Conservation (phyloP, 2,113 vertebrate species). For the Nothobranchius kuhntae region DNA sequence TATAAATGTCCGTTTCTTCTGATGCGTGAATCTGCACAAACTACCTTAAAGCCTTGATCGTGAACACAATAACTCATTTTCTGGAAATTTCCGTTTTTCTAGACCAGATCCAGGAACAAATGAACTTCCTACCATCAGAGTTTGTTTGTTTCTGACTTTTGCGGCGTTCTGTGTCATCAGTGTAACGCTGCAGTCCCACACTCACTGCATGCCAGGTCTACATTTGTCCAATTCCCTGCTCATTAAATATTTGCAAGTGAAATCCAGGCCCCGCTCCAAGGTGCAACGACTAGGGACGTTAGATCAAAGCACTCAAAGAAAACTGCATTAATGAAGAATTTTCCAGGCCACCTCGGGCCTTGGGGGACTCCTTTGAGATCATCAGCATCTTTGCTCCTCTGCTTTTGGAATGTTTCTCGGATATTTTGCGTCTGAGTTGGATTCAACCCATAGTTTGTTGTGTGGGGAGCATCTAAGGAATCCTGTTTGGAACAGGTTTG, state of each 20-base stretch:
- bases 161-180: neutral
- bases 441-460: conserved; percentile 14
- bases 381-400: conserved; percentile 7
- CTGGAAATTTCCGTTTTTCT: neutral
- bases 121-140: neutral
- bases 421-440: conserved; percentile 10
- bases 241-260: conserved; percentile 24
- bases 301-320: conserved; percentile 40
- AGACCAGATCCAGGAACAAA: conserved; percentile 5
- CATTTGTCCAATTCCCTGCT: conserved; percentile 7
- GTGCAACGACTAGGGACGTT: conserved; percentile 32
- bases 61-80: conserved; percentile 5
- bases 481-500: neutral
- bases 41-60: neutral
- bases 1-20: neutral
- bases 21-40: conserved; percentile 14
- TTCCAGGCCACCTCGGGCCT: conserved; percentile 27
- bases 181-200: neutral
- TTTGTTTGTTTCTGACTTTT: neutral
- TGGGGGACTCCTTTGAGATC: conserved; percentile 16
- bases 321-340: conserved; percentile 43
- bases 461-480: conserved; percentile 1
- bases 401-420: conserved; percentile 30
- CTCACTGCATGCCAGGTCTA: neutral
- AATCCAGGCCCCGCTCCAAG: conserved; percentile 6